Evolutionary conservation across 2,888 invertebrate genomes (phyloP).

Genomic region (Cheilosia vernalis): DNA sequence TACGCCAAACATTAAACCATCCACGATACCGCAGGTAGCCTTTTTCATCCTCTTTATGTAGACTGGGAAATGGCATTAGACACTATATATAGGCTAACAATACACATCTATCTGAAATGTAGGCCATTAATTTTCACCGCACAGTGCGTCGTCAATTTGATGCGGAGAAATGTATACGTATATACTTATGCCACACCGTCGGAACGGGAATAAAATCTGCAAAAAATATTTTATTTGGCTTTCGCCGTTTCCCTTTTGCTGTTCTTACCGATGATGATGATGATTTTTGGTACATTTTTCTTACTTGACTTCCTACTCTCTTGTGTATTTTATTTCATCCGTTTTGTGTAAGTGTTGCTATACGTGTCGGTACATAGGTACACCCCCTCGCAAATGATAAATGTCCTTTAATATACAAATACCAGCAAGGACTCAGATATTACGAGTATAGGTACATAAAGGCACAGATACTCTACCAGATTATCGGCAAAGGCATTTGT

Average conservation of each 20-base stretch:
- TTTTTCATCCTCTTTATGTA: conserved; percentile 38
- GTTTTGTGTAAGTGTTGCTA: conserved; percentile 60
- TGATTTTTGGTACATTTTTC: conserved; percentile 16
- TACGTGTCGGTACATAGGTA: conserved; percentile 28
- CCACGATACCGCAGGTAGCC: conserved; percentile 58
- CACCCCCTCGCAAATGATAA: conserved; percentile 68
- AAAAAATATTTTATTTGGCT: conserved; percentile 39
- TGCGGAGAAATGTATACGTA: conserved; percentile 17
- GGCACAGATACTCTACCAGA: conserved; percentile 34
- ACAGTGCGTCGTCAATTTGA: conserved; percentile 72
- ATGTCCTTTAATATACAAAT: conserved; percentile 74
- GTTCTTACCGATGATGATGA: conserved; percentile 53
- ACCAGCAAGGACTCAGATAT: conserved; percentile 52
- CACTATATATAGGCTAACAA: conserved; percentile 47
- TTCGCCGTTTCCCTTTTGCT: conserved; percentile 40
- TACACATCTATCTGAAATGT: conserved; percentile 63
- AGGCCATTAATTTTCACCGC: conserved; percentile 68
- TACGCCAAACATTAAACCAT: conserved; percentile 72
- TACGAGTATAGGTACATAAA: conserved; percentile 5
- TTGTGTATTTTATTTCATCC: conserved; percentile 63
- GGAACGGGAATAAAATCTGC: conserved; percentile 35
- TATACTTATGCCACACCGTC: not conserved
- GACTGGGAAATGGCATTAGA: conserved; percentile 35
- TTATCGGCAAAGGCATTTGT: conserved; percentile 50
- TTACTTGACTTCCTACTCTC: conserved; percentile 52